Evolutionary conservation across 92 coral and sea anemone species (phyloP), one percentile per base, ranked within the genome.

Genomic region (Actinernus sp.): DNA sequence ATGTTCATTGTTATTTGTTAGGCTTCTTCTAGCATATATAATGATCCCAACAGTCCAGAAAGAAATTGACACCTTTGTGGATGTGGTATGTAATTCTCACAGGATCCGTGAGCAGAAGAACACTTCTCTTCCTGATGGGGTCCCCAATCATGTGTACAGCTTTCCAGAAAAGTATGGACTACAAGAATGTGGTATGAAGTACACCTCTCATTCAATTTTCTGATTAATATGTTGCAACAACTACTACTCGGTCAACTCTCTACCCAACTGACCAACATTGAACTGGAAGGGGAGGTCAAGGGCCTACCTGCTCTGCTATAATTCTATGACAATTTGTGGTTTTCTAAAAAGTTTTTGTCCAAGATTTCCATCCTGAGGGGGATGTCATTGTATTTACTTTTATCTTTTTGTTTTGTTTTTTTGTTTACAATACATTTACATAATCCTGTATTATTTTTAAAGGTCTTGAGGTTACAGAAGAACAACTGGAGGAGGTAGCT

Each of bases 91-190:
- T 62, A 67, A 67, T 37, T 33, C 47, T 24, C 74, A 67, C 56
- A 52, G 63, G 39, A 67, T 67, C 20, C 33, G 74, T 31, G 32
- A 27, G 46, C 74, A 67, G 40, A 67, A 67, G 52, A 63, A 52
- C 26, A 67, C 74, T 20, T 62, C 45, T 29, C 24, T 67, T 44
- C 74, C 74, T 18, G 61, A 38, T 31, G 74, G 74, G 23, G 38
- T 67, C 16, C 74, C 74, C 17, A 34, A 67, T 25, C 74, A 67
- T 49, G 52, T 67, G 29, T 54, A 67, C 74, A 49, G 34, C 37
- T 67, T 67, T 34, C 74, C 74, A 16, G 61, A 49, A 31, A 46
- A 49, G 43, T 67, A 67, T 56, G 60, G 60, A 26, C 25, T 67
- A 22, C 30, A 67, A 32, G 47, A 67, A 28, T 50, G 74, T 52